Evolutionary conservation across 1,140 invertebrate species (phyloP), one percentile per base, ranked within the genome.

Genomic region (Caenorhabditis elegans): DNA sequence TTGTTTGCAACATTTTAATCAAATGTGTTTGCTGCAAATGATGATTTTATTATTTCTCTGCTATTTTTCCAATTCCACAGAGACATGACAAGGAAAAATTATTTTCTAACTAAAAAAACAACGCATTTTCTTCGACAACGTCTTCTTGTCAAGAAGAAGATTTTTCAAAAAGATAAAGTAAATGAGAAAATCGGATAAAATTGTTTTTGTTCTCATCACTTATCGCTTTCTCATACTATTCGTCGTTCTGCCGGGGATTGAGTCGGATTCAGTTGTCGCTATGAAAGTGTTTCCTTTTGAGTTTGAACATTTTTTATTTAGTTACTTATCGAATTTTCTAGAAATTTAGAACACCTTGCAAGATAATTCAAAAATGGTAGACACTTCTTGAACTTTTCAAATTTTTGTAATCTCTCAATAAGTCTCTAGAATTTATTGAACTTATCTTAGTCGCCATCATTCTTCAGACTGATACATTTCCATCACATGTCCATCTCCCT

Each of bases 181-280:
- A 10, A 31, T 11, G 17, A 53, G 53, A 60, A 60, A 60, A 60
- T 60, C 53, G 53, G 53, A 60, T 60, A 60, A 60, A 10, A 60
- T 60, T 60, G 53, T 60, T 60, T 60, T 60, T 34, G 53, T 60
- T 60, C 34, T 34, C 53, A 60, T 60, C 53, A 60, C 11, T 60
- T 60, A 31, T 60, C 13, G 10, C 19, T 31, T 31, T 60, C n/a
- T 60, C 53, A 10, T 60, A 31, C 34, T 15, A 51, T 24, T 24
- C n/a, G 49, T 24, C 49, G 3, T 10, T 31, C 49, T 24, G 22
- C 26, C 49, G 8, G n/a, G n/a, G n/a, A n/a, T n/a, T n/a, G n/a
- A n/a, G n/a, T n/a, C n/a, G n/a, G n/a, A n/a, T n/a, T n/a, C n/a
- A n/a, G n/a, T n/a, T n/a, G n/a, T n/a, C n/a, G n/a, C n/a, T n/a